These are phyloP conservation scores for Xiphophorus birchmanni DNA, from an alignment of 2,797 vertebrate genomes.

Conservation along the genomic window DNA sequence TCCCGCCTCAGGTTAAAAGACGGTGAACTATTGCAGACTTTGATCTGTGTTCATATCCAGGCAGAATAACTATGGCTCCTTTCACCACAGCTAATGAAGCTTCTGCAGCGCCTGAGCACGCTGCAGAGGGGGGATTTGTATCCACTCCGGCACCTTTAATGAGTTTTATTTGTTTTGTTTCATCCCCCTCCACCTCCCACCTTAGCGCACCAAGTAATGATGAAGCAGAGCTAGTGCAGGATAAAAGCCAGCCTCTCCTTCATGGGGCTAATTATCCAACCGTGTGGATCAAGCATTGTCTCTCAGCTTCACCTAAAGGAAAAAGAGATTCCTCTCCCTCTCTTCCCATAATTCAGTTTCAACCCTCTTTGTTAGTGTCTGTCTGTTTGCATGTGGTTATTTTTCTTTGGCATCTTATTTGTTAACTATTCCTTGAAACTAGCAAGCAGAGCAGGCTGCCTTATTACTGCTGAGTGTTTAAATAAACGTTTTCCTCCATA, in stretches of 20 bases:
- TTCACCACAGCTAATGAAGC: slow-evolving; percentile 67
- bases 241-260: slow-evolving; percentile 55
- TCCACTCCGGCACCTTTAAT: slow-evolving; percentile 65
- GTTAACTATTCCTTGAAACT: background rate
- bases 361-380: slow-evolving; percentile 47
- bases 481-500: background rate
- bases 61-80: slow-evolving; percentile 67
- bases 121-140: slow-evolving; percentile 55
- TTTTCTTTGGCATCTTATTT: slow-evolving; percentile 6
- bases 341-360: slow-evolving; percentile 40
- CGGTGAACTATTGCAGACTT: slow-evolving; percentile 56
- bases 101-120: slow-evolving; percentile 44
- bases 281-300: slow-evolving; percentile 52
- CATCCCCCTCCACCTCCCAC: slow-evolving; percentile 66
- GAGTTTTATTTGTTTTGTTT: slow-evolving; percentile 78
- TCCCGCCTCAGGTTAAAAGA: slow-evolving; percentile 69
- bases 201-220: slow-evolving; percentile 52
- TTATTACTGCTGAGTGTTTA: background rate
- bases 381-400: background rate
- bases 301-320: slow-evolving; percentile 41
- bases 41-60: slow-evolving; percentile 75
- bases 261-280: slow-evolving; percentile 69
- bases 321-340: slow-evolving; percentile 34
- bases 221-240: slow-evolving; percentile 45
- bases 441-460: background rate